phyloP scores from a whole-genome alignment of 2,797 vertebrate genomes.

The Pteronotus mesoamericanus region DNA sequence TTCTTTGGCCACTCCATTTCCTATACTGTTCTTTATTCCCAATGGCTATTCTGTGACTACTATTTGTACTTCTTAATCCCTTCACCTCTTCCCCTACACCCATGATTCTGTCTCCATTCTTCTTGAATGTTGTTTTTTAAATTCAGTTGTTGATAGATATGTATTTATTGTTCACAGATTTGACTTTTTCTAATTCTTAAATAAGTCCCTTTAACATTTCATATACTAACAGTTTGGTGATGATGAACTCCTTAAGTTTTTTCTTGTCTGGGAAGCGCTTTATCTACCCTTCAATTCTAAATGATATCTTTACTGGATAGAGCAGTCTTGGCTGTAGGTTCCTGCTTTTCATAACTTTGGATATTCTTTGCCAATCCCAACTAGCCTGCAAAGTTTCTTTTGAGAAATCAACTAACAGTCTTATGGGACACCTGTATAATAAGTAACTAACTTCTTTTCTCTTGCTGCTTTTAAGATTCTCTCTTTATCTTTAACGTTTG shows the following conservation, averaged over 20 bases:
- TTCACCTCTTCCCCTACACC: background rate
- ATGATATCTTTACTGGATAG: background rate
- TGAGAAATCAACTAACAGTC: background rate
- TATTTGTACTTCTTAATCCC: background rate
- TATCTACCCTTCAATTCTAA: background rate
- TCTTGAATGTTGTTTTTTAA: background rate
- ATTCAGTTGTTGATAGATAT: background rate
- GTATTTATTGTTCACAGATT: background rate
- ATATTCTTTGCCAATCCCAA: background rate
- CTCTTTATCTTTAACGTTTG: background rate
- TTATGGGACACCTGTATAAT: background rate
- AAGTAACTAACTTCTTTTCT: background rate
- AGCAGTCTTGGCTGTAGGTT: background rate
- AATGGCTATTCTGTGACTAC: background rate
- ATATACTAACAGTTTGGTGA: background rate
- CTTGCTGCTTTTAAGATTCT: background rate
- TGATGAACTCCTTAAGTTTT: background rate
- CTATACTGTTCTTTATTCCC: background rate
- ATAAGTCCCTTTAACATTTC: background rate
- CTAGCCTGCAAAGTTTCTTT: background rate
- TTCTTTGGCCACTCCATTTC: background rate
- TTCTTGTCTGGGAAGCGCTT: background rate
- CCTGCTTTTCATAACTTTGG: background rate
- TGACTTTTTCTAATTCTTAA: background rate
- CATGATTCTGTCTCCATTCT: background rate